Evolutionary conservation across 1,140 invertebrate genomes (phyloP).

Genomic region (Bombus superbus): DNA sequence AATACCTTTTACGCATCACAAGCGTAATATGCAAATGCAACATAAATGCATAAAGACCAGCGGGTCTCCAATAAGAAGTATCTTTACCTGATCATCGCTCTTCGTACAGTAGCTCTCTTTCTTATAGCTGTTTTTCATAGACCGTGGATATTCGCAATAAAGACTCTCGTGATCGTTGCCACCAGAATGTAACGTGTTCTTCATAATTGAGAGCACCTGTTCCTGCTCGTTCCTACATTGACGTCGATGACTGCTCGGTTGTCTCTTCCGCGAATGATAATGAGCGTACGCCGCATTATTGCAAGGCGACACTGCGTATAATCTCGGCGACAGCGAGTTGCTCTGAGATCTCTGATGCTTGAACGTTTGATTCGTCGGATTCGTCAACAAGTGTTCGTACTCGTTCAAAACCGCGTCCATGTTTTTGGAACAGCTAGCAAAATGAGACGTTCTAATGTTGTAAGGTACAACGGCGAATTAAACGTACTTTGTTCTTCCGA

Average conservation of each 20-base stretch:
- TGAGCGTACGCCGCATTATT: background rate
- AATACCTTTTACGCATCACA: too few species aligned
- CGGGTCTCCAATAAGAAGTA: too few species aligned
- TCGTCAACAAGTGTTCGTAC: constrained; percentile 37
- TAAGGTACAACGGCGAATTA: background rate
- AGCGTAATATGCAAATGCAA: too few species aligned
- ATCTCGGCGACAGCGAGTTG: constrained; percentile 25
- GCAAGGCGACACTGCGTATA: background rate
- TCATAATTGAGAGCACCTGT: background rate
- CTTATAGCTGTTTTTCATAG: constrained; percentile 1
- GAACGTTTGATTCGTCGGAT: background rate
- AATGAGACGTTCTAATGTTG: background rate
- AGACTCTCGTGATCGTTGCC: background rate
- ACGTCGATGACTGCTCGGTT: constrained; percentile 19
- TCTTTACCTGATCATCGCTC: constrained; percentile 18
- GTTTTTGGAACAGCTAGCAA: constrained; percentile 48
- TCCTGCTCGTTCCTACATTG: constrained; percentile 30
- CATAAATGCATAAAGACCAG: too few species aligned
- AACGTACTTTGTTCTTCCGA: constrained; percentile 37
- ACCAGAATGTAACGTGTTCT: background rate
- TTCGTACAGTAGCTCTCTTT: background rate
- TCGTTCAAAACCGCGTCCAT: constrained; percentile 50
- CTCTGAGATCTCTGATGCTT: constrained; percentile 47
- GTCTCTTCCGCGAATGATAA: constrained; percentile 28
- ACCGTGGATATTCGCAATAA: constrained; percentile 1